phyloP scores from a whole-genome alignment of 1,140 invertebrate genomes.

The Branchinecta lynchi region DNA sequence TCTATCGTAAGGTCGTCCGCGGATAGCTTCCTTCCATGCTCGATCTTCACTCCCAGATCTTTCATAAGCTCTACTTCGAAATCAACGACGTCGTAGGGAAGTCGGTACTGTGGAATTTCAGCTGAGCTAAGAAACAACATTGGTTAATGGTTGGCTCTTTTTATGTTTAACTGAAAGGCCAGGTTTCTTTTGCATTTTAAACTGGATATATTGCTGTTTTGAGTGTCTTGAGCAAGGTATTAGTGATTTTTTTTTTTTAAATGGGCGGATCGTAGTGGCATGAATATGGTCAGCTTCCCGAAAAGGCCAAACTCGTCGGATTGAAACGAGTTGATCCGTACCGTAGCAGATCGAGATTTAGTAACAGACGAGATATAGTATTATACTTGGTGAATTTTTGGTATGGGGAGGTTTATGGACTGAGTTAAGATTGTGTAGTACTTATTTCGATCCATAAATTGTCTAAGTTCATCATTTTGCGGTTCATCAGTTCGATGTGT shows the following conservation, averaged over 20 bases:
- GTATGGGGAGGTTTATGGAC: background rate
- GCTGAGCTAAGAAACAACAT: slow-evolving; percentile 47
- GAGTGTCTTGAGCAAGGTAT: too few species aligned
- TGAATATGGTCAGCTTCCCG: too few species aligned
- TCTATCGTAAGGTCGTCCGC: slow-evolving; percentile 51
- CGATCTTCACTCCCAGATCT: slow-evolving; percentile 81
- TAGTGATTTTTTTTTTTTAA: too few species aligned
- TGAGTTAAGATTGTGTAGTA: background rate
- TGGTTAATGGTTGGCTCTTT: slow-evolving; percentile 15
- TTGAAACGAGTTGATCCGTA: too few species aligned
- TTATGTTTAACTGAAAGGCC: background rate
- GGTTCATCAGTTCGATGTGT: too few species aligned
- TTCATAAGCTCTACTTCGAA: slow-evolving; percentile 84
- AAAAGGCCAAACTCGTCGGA: too few species aligned
- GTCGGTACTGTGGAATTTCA: slow-evolving; percentile 91
- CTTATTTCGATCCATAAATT: background rate
- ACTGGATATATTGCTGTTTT: too few species aligned
- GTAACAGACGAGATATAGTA: background rate
- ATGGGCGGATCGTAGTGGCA: too few species aligned
- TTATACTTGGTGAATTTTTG: background rate
- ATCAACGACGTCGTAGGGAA: slow-evolving; percentile 79
- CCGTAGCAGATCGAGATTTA: background rate
- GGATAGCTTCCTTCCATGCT: slow-evolving; percentile 43
- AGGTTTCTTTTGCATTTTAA: background rate
- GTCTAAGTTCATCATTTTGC: too few species aligned